phyloP scores from a whole-genome alignment of 2,113 vertebrate genomes.

The Cebidichthys violaceus region DNA sequence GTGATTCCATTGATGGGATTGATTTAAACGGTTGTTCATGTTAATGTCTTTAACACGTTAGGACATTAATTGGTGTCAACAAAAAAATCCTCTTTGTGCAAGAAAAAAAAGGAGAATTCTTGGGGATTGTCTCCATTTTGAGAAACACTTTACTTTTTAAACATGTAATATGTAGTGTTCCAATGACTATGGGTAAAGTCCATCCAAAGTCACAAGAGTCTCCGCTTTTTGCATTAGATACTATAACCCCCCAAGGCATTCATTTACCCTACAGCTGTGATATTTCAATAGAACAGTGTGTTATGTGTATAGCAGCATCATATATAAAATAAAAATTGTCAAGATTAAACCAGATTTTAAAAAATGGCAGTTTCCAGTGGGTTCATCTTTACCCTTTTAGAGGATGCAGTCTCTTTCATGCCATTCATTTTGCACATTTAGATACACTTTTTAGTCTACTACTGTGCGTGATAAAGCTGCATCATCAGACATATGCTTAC shows the following conservation, averaged over 20 bases:
- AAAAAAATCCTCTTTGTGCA: slow-evolving; percentile 2
- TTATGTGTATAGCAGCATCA: too few relatives aligned
- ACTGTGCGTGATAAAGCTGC: too few relatives aligned
- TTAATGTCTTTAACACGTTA: slow-evolving; percentile 14
- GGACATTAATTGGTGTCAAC: slow-evolving; percentile 15
- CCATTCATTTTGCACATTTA: too few relatives aligned
- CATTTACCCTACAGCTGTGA: neutral
- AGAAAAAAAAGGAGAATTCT: neutral
- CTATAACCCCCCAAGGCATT: neutral
- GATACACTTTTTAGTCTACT: too few relatives aligned
- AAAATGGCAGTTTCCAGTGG: too few relatives aligned
- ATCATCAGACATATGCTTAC: too few relatives aligned
- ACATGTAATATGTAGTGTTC: neutral
- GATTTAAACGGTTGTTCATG: slow-evolving; percentile 9
- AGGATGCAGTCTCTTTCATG: too few relatives aligned
- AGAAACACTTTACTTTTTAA: too few relatives aligned
- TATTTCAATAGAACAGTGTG: neutral
- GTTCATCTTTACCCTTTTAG: too few relatives aligned
- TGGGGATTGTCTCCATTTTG: neutral
- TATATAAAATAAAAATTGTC: too few relatives aligned
- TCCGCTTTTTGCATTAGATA: neutral
- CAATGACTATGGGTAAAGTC: neutral
- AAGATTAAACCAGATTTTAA: too few relatives aligned
- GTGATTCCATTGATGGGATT: slow-evolving; percentile 24
- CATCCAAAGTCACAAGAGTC: too few relatives aligned